Percentiles rank a stretch among this genome's conserved stretches.
These are phyloP conservation scores for Polyergus mexicanus DNA, from an alignment of 1,140 invertebrate species.

Conservation along the genomic window DNA sequence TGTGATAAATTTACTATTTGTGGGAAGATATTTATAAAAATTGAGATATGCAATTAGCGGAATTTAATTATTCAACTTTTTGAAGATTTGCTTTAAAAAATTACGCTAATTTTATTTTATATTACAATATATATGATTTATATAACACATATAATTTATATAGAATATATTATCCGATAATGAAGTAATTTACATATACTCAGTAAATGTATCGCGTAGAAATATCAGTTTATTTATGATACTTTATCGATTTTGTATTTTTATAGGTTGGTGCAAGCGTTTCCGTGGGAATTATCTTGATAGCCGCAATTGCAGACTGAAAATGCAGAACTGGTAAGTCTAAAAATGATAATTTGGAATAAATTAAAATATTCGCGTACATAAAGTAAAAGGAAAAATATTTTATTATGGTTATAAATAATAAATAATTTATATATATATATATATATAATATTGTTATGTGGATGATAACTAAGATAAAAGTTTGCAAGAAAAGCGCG, in stretches of 20 bases:
- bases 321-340: conserved; percentile 4
- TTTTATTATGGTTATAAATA: neutral
- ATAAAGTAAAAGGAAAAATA: too few relatives aligned
- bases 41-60: too few relatives aligned
- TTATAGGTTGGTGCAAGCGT: neutral
- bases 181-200: conserved; percentile 7
- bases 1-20: conserved; percentile 30
- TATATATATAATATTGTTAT: neutral
- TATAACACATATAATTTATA: too few relatives aligned
- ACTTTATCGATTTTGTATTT: conserved; percentile 16
- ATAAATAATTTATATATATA: neutral
- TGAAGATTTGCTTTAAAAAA: too few relatives aligned
- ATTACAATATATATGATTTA: too few relatives aligned
- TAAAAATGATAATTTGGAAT: neutral
- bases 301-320: neutral
- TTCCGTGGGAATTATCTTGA: conserved; percentile 8
- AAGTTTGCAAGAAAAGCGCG: neutral
- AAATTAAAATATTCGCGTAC: neutral
- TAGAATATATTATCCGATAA: neutral
- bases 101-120: too few relatives aligned
- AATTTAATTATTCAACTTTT: too few relatives aligned
- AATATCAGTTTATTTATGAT: conserved; percentile 41
- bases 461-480: neutral
- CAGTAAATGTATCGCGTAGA: conserved; percentile 8
- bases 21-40: neutral